Evolutionary conservation across 2,797 vertebrate genomes (phyloP), one percentile per base, ranked within the genome.

Genomic region (Aotus griseimembra): DNA sequence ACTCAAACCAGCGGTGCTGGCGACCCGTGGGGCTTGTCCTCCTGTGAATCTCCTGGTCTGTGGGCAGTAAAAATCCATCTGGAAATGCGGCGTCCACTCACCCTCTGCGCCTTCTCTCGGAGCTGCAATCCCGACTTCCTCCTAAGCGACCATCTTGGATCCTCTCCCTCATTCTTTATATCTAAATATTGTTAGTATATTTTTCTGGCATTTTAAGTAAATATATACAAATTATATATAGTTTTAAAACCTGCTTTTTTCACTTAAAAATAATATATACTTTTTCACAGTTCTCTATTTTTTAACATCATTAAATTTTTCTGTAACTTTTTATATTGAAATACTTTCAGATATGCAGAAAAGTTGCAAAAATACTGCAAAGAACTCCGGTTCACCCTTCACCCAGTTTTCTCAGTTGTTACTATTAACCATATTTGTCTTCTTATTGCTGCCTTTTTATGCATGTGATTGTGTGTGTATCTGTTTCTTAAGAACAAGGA

Each of bases 261-360:
- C 4, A 86, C 39, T 79, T 93, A 61, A 94, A 96, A 93, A 75
- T 90, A 58, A 39, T 75, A 50, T 50, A 19, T 79, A 95, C 84
- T 81, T 7, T 84, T 89, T 19, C 92, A 28, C 14, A 46, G 39
- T 80, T 79, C 14, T 82, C 7, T 73, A 61, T 93, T 90, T 7
- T 46, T 83, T 80, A 67, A 11, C 9, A 64, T 79, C 22, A 67
- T 90, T n/a, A 17, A 2, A 55, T 82, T 87, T 90, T 96, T 75
- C 26, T 81, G 9, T 92, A 57, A 52, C 15, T 90, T 94, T 9
- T 0, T 52, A 84, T 88, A 46, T 24, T 87, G 4, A 84, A 93
- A 95, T 88, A 86, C 96, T 92, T 93, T 87, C 48, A 94, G 50
- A 61, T 4, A 10, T 58, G 33, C 41, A 94, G 12, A 46, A 94